Evolutionary conservation across 2,888 invertebrate genomes (phyloP).

Genomic region (Callosobruchus maculatus): DNA sequence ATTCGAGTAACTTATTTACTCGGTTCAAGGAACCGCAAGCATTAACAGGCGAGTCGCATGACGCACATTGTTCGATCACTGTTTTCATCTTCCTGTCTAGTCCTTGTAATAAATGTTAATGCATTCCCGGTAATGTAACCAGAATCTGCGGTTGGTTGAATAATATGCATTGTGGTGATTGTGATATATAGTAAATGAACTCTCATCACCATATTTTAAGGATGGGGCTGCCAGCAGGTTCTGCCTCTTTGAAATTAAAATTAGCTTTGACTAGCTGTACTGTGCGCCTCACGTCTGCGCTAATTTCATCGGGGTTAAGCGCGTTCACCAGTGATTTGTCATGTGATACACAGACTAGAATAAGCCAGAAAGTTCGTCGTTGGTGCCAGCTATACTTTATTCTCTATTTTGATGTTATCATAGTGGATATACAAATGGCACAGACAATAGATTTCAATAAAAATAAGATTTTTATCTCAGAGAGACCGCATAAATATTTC

Average conservation of each 20-base stretch:
- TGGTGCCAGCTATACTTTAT: no score
- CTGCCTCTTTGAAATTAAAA: not conserved
- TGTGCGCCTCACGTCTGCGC: not conserved
- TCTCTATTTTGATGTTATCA: no score
- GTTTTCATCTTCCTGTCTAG: not conserved
- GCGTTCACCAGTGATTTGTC: not conserved
- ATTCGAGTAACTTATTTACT: no score
- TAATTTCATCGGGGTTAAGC: not conserved
- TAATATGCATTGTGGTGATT: not conserved
- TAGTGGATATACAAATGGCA: no score
- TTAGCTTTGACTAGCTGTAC: not conserved
- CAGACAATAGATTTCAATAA: no score
- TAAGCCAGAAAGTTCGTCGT: no score
- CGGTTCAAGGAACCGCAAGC: no score
- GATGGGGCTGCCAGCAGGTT: not conserved
- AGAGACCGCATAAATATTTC: no score
- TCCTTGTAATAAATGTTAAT: not conserved
- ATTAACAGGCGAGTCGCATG: no score
- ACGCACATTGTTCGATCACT: not conserved
- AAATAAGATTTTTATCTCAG: no score
- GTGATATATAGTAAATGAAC: not conserved
- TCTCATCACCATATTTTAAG: not conserved
- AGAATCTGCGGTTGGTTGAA: not conserved
- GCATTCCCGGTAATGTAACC: not conserved
- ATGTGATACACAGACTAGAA: no score